Base-by-base conservation (phyloP, 2,888 invertebrate genomes). In the Copidosoma aretas region DNA sequence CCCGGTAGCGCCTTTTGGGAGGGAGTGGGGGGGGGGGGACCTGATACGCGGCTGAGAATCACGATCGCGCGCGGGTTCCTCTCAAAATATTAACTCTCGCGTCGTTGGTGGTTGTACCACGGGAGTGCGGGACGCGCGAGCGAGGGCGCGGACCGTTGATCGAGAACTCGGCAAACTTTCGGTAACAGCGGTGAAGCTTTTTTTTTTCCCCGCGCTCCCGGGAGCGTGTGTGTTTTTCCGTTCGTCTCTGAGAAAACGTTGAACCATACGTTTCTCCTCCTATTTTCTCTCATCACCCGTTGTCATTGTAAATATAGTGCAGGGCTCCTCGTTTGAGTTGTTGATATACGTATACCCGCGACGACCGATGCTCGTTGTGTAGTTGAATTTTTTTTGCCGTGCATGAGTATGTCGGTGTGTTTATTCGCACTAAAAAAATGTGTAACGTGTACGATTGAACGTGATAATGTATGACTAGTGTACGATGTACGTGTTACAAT, bases 251-350 rank as follows among this genome's bases (percentile, higher is more conserved):
- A 32, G 32, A n/a, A n/a, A n/a, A n/a, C n/a, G n/a, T n/a, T n/a
- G n/a, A n/a, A n/a, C n/a, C n/a, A n/a, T 49, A 5, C 10, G 21
- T 52, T 17, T 21, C 5, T 61, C 15, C 22, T 52, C 24, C 56
- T 49, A 22, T 32, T 58, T 51, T 52, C 46, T 59, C 22, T 14
- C 39, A 14, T 1, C 19, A 59, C 21, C 8, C 22, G 8, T 43
- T 32, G n/a, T 54, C 46, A 52, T 58, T 68, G 68, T 68, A 68
- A 64, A 68, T 68, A 68, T 68, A 68, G 57, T 57, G 60, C 64
- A 61, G 64, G 60, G 59, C 39, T n/a, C n/a, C 56, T 64, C 64
- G 53, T 56, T 60, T 68, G 54, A 56, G 49, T 61, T 61, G 57
- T 68, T 57, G 53, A 61, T 68, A 61, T 60, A n/a, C n/a, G n/a